Evolutionary conservation across 2,113 vertebrate species (phyloP).

Genomic region (Vicugna pacos): DNA sequence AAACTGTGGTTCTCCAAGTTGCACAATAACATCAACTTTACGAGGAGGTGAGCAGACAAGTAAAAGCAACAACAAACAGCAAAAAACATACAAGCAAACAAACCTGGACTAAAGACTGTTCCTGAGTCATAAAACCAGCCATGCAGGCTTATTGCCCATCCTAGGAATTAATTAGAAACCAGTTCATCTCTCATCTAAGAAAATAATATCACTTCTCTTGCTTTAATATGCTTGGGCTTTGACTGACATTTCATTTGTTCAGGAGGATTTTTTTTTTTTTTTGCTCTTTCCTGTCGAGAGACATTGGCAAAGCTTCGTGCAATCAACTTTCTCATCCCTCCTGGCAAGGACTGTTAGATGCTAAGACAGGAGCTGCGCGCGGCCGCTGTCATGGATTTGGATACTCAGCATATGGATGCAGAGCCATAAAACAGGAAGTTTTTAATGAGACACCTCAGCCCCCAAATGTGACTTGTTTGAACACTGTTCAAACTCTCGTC

Average conservation of each 20-base stretch:
- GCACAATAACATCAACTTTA: slow-evolving; percentile 50
- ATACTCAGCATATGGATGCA: background rate
- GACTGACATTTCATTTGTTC: slow-evolving; percentile 83
- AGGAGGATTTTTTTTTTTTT: slow-evolving; percentile 67
- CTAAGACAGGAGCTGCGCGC: slow-evolving; percentile 54
- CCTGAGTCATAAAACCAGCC: slow-evolving; percentile 66
- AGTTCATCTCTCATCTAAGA: slow-evolving; percentile 84
- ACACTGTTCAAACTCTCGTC: background rate
- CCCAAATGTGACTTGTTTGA: slow-evolving; percentile 34
- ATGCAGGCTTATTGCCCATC: slow-evolving; percentile 69
- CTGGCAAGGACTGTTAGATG: slow-evolving; percentile 77
- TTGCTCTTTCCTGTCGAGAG: slow-evolving; percentile 73
- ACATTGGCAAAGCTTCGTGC: slow-evolving; percentile 72
- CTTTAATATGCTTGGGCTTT: slow-evolving; percentile 70
- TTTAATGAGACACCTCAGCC: slow-evolving; percentile 48
- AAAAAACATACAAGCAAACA: background rate
- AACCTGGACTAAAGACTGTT: slow-evolving; percentile 75
- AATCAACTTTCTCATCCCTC: slow-evolving; percentile 81
- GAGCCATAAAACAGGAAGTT: background rate
- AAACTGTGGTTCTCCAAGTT: slow-evolving; percentile 53
- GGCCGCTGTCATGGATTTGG: background rate
- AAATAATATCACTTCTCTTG: slow-evolving; percentile 79
- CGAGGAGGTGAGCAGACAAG: background rate
- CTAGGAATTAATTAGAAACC: slow-evolving; percentile 83
- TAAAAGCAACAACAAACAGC: slow-evolving; percentile 17